Conservation (phyloP, 2,797 vertebrate species). For the Miichthys miiuy region DNA sequence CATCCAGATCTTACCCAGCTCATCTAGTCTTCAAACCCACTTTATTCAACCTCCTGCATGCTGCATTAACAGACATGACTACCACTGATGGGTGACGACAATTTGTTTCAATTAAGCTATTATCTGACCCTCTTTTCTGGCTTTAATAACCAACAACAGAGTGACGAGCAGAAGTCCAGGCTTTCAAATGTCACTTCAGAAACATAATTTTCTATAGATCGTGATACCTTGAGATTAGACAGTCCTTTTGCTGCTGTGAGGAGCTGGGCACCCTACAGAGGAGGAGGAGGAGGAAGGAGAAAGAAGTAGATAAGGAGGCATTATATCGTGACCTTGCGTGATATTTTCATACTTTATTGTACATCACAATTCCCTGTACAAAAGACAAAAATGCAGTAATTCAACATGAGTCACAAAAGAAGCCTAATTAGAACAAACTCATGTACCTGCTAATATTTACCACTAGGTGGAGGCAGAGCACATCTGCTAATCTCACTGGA, state of each 20-base stretch:
- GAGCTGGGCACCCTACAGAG: slow-evolving; percentile 91
- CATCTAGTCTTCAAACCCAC: background rate
- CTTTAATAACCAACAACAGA: background rate
- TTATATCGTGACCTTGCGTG: background rate
- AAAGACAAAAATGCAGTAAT: background rate
- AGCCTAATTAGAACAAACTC: background rate
- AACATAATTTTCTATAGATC: background rate
- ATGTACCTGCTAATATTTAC: background rate
- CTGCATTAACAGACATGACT: background rate
- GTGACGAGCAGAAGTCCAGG: too few species aligned
- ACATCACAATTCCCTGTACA: background rate
- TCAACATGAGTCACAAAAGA: background rate
- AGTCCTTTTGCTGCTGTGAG: slow-evolving; percentile 97
- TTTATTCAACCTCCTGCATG: background rate
- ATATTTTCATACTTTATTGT: background rate
- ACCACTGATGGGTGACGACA: background rate
- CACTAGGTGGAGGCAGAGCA: slow-evolving; percentile 40
- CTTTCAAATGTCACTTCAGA: background rate
- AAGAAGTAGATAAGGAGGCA: background rate
- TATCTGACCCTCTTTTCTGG: background rate
- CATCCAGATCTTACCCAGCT: too few species aligned
- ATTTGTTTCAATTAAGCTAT: background rate
- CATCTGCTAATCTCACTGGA: background rate
- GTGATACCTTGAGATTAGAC: slow-evolving; percentile 96
- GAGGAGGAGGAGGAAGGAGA: slow-evolving; percentile 2